Conservation (phyloP, 64 coral and sea anemone species). For the Montipora cactus region DNA sequence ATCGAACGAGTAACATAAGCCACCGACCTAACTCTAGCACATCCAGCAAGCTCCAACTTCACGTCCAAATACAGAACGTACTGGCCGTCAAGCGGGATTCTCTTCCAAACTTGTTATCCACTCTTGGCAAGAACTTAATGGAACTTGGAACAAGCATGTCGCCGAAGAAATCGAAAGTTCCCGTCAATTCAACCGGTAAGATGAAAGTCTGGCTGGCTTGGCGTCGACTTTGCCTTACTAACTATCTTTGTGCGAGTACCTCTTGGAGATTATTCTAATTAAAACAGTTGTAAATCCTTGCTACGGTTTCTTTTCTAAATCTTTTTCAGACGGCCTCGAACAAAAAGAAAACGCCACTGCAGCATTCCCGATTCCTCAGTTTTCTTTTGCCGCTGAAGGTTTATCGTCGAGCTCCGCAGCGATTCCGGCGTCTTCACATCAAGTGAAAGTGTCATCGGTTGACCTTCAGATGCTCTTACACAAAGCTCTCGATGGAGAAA, state of each 20-base stretch:
- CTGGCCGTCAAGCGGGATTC: constrained; percentile 14
- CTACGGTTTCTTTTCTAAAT: background rate
- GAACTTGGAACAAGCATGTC: constrained; percentile 20
- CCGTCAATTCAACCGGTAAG: background rate
- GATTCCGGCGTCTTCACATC: background rate
- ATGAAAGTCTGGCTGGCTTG: background rate
- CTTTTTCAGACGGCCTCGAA: background rate
- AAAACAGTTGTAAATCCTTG: no score
- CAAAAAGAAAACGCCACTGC: background rate
- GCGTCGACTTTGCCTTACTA: background rate
- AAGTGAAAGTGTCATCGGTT: background rate
- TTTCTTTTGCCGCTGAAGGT: background rate
- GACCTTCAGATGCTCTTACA: constrained; percentile 26
- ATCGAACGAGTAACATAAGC: background rate
- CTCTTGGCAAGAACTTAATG: constrained; percentile 37
- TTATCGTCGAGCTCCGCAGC: background rate
- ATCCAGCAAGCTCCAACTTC: background rate
- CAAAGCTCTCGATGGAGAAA: background rate
- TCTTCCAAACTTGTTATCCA: constrained; percentile 30
- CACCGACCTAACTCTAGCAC: background rate
- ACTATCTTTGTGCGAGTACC: no score
- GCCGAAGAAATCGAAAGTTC: background rate
- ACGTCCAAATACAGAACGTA: background rate
- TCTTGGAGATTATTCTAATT: background rate
- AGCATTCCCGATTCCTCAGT: background rate